Percentiles rank a stretch among this genome's conserved stretches.
Evolutionary conservation across 2,113 vertebrate species (phyloP).

Genomic region (Platichthys flesus): DNA sequence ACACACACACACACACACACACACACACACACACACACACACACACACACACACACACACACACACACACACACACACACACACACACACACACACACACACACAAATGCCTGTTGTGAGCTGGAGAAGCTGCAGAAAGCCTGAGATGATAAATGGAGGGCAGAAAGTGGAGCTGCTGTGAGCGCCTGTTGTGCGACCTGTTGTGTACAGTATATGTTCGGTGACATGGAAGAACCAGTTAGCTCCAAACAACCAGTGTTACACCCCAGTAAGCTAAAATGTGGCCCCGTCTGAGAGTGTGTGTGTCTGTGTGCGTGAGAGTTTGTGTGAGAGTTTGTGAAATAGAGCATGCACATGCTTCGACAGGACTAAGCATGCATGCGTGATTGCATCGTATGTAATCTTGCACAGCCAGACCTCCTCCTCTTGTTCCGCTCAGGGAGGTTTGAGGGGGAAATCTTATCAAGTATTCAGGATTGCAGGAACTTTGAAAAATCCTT

Average conservation of each 20-base stretch:
- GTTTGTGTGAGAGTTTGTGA: not conserved
- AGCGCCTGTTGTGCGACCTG: conserved; percentile 31
- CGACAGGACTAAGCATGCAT: conserved; percentile 38
- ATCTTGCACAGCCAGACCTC: conserved; percentile 56
- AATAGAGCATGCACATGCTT: conserved; percentile 44
- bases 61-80: not conserved
- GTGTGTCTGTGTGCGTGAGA: conserved; percentile 1
- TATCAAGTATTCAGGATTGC: conserved; percentile 56
- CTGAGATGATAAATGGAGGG: conserved; percentile 21
- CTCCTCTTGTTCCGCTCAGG: conserved; percentile 43
- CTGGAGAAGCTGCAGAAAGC: conserved; percentile 23
- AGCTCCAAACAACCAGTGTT: conserved; percentile 34
- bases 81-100: not conserved
- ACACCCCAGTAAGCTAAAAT: conserved; percentile 15
- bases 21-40: not conserved
- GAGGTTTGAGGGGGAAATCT: conserved; percentile 33
- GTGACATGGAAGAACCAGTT: conserved; percentile 45
- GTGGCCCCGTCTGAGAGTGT: not conserved
- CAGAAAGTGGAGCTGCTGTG: conserved; percentile 4
- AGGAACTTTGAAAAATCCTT: conserved; percentile 37
- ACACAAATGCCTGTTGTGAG: not conserved
- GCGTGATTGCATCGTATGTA: conserved; percentile 38
- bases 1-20: not conserved
- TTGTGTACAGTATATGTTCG: conserved; percentile 41
- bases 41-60: too few species aligned